Evolutionary conservation across 2,113 vertebrate genomes (phyloP).

Genomic region (Electrona antarctica): DNA sequence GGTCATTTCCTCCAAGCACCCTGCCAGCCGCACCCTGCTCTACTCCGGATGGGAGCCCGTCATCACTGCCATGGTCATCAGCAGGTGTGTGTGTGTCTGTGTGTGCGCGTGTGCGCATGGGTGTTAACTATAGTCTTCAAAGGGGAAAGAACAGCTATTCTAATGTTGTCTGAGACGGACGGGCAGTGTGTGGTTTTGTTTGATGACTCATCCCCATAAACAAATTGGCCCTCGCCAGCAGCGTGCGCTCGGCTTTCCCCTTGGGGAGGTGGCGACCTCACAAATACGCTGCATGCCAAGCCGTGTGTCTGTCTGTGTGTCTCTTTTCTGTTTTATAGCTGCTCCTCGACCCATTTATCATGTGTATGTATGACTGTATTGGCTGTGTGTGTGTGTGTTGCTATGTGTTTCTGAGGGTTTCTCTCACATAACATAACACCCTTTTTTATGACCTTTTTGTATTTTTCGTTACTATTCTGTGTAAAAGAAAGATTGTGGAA

Average conservation of each 20-base stretch:
- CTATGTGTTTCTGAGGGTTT: too few relatives aligned
- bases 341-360: too few relatives aligned
- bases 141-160: slow-evolving; percentile 31
- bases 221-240: slow-evolving; percentile 39
- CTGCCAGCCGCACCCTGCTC: slow-evolving; percentile 94
- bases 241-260: slow-evolving; percentile 28
- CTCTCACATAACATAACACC: too few relatives aligned
- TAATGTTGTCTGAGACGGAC: slow-evolving; percentile 21
- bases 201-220: slow-evolving; percentile 57
- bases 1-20: slow-evolving; percentile 94
- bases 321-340: background rate
- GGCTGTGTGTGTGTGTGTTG: too few relatives aligned
- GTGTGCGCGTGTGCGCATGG: background rate
- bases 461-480: too few relatives aligned
- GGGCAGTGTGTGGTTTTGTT: slow-evolving; percentile 46
- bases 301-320: background rate
- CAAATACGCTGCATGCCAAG: slow-evolving; percentile 1
- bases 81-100: slow-evolving; percentile 81
- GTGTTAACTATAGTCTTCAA: slow-evolving; percentile 21
- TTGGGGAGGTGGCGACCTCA: slow-evolving; percentile 31
- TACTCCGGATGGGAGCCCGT: slow-evolving; percentile 98
- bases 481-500: too few relatives aligned
- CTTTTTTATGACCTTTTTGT: too few relatives aligned
- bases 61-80: slow-evolving; percentile 98
- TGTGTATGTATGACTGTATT: too few relatives aligned